Base-by-base conservation (phyloP, 2,888 invertebrate species). In the Tenthredo livida region DNA sequence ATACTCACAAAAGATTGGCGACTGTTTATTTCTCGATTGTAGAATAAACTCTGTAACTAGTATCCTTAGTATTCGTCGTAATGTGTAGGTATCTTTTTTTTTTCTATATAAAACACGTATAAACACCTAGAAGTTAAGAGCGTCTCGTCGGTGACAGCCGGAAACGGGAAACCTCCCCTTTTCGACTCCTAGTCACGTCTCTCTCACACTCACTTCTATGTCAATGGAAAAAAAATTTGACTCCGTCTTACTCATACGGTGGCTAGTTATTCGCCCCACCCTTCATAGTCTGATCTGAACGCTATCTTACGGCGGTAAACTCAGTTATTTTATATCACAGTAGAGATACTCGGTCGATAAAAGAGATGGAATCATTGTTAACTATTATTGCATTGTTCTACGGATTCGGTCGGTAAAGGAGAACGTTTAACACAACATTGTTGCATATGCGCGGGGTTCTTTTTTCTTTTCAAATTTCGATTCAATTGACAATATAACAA, bases 151-250 rank as follows among this genome's bases (percentile, higher is more conserved):
- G 89, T 91, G 91, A 91, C 91, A 91, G 91, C 90, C 92, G 92
- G 91, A 91, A 92, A 89, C 89, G 91, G 89, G 90, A 91, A 90
- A 89, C 88, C 89, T 89, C 90, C 89, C 91, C 90, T 89, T 88
- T 47, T 85, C 86, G 75, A 85, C 47, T 85, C 86, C 85, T 86
- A 86, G 85, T 86, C 67, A 33, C 58, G 40, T 84, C 82, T 84
- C 75, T 12, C 47, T 86, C 70, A 37, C 58, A 70, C 70, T 29
- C 65, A 58, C 47, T 33, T 17, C 17, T 58, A 37, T 25, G 0
- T 7, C n/a, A 29, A 29, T 15, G 58, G 4, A 21, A 7, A 29
- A 37, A 7, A 7, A 65, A 21, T 21, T 65, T 21, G 12, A 29
- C 47, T 65, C 83, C 47, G 40, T 65, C 80, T 73, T 25, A 43